Evolutionary conservation across 2,113 vertebrate genomes (phyloP), one percentile per base, ranked within the genome.

Genomic region (Bombycilla garrulus): DNA sequence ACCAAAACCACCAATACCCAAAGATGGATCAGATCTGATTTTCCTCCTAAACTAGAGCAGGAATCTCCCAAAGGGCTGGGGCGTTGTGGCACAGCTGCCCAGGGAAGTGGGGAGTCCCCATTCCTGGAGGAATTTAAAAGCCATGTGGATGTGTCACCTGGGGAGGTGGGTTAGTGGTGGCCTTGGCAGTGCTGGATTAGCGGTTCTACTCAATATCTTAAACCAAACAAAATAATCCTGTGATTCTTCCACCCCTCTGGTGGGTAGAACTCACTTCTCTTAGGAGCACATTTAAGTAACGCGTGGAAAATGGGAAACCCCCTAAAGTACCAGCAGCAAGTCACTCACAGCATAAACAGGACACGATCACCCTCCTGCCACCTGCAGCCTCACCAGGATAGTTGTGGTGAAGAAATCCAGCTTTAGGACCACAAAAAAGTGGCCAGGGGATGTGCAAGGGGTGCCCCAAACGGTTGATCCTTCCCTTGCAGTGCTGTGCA

Each of bases 341-440:
- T 7, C 31, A 36, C 4, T 18, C 10, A 3, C 3, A 40, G 8
- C 8, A 45, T 0, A 4, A 56, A 57, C 0, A 6, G 36, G 38
- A 44, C 58, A n/a, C 2, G 5, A 26, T 6, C 9, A 1, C 12
- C 42, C 7, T 0, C 8, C 48, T 4, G 2, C 24, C 24, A 26
- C 40, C 13, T 8, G 29, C 56, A 9, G 25, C 51, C 35, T 10
- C 12, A 33, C 28, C 6, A 0, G 3, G 6, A 3, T 14, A 3
- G 11, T 9, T n/a, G 33, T 10, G 6, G 19, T 26, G 21, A 72
- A 64, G 3, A 23, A 60, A 61, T 9, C 5, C 64, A 31, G 11
- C 9, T 86, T 65, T 31, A 65, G 10, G 31, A 26, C 11, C 10
- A 62, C 29, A 16, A 33, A 48, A 38, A 47, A 56, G 15, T 0